Evolutionary conservation across 2,797 vertebrate species (phyloP).

Genomic region (Falco concolor): DNA sequence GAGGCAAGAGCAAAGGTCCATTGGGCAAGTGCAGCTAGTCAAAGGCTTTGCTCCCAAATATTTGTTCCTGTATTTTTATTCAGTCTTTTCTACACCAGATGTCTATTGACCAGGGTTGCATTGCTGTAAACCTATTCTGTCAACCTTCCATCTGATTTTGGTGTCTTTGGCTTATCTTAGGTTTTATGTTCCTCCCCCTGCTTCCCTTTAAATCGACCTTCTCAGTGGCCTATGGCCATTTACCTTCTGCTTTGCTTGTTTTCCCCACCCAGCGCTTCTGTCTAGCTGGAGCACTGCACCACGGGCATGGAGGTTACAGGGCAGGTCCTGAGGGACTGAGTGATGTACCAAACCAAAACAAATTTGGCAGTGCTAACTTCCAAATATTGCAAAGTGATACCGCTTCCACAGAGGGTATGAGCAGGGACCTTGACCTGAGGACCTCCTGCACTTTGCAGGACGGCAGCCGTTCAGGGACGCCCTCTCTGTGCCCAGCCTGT

Average conservation of each 20-base stretch:
- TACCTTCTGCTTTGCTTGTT: background rate
- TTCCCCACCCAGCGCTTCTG: background rate
- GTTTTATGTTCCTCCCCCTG: background rate
- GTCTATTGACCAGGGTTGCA: background rate
- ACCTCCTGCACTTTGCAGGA: accelerated
- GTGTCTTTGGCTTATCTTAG: background rate
- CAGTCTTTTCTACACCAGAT: background rate
- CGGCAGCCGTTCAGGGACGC: background rate
- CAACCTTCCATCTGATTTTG: background rate
- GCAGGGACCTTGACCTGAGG: background rate
- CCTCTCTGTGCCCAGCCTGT: no score
- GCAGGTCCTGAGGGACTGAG: background rate
- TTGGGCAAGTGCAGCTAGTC: background rate
- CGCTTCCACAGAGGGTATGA: background rate
- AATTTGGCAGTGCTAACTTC: background rate
- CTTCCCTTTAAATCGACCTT: background rate
- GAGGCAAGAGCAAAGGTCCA: background rate
- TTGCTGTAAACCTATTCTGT: background rate
- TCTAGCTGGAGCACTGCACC: background rate
- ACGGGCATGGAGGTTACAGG: background rate
- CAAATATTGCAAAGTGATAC: background rate
- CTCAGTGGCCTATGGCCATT: no score
- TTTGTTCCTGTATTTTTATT: background rate
- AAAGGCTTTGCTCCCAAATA: background rate
- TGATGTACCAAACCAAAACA: background rate